Evolutionary conservation across 2,113 vertebrate species (phyloP).

Genomic region (Tragelaphus strepsiceros): DNA sequence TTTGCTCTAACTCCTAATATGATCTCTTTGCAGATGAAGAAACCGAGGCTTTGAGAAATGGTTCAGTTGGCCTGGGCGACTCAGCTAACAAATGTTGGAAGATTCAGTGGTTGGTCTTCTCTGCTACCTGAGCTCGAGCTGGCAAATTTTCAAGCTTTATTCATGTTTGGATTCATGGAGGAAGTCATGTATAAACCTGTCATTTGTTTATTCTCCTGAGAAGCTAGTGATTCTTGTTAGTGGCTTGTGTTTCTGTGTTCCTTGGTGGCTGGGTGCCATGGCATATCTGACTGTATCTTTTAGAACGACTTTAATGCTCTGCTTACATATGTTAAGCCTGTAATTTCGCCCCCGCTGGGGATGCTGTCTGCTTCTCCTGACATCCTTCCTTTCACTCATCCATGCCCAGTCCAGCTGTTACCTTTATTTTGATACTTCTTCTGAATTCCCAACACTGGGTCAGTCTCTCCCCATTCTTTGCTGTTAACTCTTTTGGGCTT

Average conservation of each 20-base stretch:
- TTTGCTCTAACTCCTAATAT: not conserved
- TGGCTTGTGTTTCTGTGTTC: not conserved
- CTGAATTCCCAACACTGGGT: not conserved
- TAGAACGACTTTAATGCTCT: not conserved
- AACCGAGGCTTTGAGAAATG: not conserved
- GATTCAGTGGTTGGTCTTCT: not conserved
- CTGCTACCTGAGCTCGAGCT: not conserved
- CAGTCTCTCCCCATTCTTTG: not conserved
- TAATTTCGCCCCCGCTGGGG: rapidly evolving
- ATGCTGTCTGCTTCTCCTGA: not conserved
- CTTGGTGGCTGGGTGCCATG: not conserved
- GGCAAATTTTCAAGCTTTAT: not conserved
- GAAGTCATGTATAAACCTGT: not conserved
- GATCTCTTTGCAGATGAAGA: not conserved
- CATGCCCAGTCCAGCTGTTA: not conserved
- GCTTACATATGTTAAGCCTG: not conserved
- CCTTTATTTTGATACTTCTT: not conserved
- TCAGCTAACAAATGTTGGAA: not conserved
- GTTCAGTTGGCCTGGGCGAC: not conserved
- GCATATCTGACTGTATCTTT: not conserved
- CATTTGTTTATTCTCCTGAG: not conserved
- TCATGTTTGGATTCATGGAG: not conserved
- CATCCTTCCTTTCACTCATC: not conserved
- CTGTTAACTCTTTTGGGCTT: not conserved
- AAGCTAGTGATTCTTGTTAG: not conserved